phyloP scores from a whole-genome alignment of 37 sponge, comb jelly and placozoan species.

The Aphrocallistes beatrix region DNA sequence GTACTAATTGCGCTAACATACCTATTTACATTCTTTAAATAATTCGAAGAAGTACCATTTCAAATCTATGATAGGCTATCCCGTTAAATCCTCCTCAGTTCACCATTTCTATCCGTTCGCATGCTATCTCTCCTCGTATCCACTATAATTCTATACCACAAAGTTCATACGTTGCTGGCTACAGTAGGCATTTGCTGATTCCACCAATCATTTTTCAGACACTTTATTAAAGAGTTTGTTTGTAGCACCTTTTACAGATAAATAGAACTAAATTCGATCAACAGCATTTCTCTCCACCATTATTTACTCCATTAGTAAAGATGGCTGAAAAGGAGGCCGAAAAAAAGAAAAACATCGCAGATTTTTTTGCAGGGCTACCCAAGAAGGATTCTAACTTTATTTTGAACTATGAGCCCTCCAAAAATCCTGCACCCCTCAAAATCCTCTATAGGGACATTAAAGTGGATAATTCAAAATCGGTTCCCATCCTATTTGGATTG shows the following conservation, averaged over 20 bases:
- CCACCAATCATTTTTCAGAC: neutral
- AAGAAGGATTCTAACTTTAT: neutral
- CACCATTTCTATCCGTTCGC: no score
- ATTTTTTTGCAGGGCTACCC: neutral
- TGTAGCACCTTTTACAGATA: constrained; percentile 3
- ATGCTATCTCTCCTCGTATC: no score
- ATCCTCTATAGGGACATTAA: neutral
- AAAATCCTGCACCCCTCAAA: neutral
- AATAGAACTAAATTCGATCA: neutral
- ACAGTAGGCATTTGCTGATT: neutral
- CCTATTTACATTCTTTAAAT: no score
- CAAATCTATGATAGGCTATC: no score
- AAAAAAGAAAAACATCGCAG: neutral
- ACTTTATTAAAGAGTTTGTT: neutral
- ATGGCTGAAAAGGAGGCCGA: neutral
- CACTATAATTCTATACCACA: no score
- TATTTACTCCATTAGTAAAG: neutral
- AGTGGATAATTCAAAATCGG: neutral
- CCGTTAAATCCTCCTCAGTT: no score
- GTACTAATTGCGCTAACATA: no score
- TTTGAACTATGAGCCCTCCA: neutral
- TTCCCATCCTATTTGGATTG: neutral
- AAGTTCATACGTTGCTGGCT: neutral
- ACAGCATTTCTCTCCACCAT: no score
- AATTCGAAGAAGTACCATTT: no score